Evolutionary conservation across 2,888 invertebrate species (phyloP), one percentile per base, ranked within the genome.

Genomic region (Cryptosula pallasiana): DNA sequence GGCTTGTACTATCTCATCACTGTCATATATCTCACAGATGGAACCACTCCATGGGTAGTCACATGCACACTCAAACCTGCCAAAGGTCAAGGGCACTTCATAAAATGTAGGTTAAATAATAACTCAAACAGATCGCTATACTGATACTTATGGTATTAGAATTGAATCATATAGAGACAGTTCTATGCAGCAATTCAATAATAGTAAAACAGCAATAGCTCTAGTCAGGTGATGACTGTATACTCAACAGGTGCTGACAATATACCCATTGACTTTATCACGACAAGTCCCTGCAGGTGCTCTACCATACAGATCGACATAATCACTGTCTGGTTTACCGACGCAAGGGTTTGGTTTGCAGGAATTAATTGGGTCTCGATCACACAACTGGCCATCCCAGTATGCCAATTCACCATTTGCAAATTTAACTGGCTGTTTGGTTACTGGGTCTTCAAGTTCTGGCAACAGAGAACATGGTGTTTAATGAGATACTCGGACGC

Each of bases 31-130:
- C 5, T 63, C 25, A 32, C 63, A 63, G 3, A 20, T 25, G 2
- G 20, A 20, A 9, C 63, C 63, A 63, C 63, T 63, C 63, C 63
- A 63, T 63, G 63, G 63, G 34, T 63, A 63, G 63, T 63, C 63
- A 63, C 63, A 63, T 32, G 63, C 63, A 34, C 63, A 63, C 2
- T 16, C 16, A 27, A 63, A 63, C 32, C 63, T 63, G 32, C 5
- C 45, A 20, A 45, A 45, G 45, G n/a, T n/a, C n/a, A n/a, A n/a
- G n/a, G n/a, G n/a, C n/a, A n/a, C n/a, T n/a, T n/a, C n/a, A n/a
- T n/a, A n/a, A n/a, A n/a, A n/a, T n/a, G n/a, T n/a, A n/a, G n/a
- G n/a, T n/a, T n/a, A n/a, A n/a, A n/a, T n/a, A n/a, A n/a, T n/a
- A n/a, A n/a, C n/a, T n/a, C n/a, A n/a, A n/a, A n/a, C n/a, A n/a